phyloP scores from a whole-genome alignment of 2,888 invertebrate species.

The Polyommatus iphigenia region DNA sequence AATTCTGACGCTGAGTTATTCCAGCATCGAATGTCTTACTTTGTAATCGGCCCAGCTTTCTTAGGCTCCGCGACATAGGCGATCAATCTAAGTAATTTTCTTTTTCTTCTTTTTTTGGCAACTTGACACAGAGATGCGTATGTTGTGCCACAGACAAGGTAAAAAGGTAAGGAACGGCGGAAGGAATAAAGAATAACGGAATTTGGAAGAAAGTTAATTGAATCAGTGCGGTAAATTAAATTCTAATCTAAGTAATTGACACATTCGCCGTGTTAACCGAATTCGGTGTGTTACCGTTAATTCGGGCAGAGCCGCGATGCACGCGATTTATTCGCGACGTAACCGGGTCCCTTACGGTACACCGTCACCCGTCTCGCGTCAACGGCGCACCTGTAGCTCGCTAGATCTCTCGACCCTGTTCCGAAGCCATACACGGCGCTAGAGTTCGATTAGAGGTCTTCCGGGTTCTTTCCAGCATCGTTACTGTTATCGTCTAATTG shows the following conservation, averaged over 20 bases:
- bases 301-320: slow-evolving; percentile 46
- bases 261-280: slow-evolving; percentile 50
- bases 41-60: slow-evolving; percentile 27
- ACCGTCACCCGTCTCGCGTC: slow-evolving; percentile 49
- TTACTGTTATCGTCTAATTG: slow-evolving; percentile 29
- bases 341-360: slow-evolving; percentile 70
- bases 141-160: no score
- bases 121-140: no score
- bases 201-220: no score
- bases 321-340: slow-evolving; percentile 70
- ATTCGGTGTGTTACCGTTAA: slow-evolving; percentile 71
- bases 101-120: no score
- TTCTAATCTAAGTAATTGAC: slow-evolving; percentile 48
- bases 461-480: slow-evolving; percentile 9
- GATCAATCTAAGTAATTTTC: slow-evolving; percentile 47
- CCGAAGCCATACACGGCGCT: slow-evolving; percentile 33
- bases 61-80: slow-evolving; percentile 36
- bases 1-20: slow-evolving; percentile 4
- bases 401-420: slow-evolving; percentile 36
- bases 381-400: slow-evolving; percentile 38
- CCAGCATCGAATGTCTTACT: not conserved
- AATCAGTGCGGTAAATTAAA: no score
- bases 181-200: no score
- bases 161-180: no score
- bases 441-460: slow-evolving; percentile 23